Percentiles rank a stretch among this genome's conserved stretches.
These are phyloP conservation scores for Drosophila lini DNA, from an alignment of 1,140 invertebrate genomes.

Conservation along the genomic window DNA sequence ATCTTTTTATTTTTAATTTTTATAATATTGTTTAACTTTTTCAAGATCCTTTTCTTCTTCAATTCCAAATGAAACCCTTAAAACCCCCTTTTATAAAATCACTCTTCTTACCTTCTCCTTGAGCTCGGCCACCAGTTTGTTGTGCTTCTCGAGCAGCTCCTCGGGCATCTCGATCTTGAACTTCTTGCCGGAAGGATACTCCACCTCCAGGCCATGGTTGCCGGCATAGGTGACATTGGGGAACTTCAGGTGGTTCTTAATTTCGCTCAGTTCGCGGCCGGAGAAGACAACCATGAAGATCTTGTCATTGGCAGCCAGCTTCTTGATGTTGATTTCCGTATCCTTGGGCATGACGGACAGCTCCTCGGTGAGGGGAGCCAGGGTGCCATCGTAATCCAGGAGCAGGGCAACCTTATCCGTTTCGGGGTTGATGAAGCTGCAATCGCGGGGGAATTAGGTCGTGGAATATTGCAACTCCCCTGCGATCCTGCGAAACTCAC, in stretches of 20 bases:
- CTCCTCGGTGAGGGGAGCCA: conserved; percentile 94
- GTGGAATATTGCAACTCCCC: neutral
- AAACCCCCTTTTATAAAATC: neutral
- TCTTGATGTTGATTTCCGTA: conserved; percentile 92
- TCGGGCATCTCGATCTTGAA: conserved; percentile 97
- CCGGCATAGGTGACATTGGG: conserved; percentile 96
- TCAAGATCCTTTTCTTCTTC: no score
- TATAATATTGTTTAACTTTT: no score
- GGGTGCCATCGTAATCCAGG: conserved; percentile 95
- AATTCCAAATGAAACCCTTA: neutral
- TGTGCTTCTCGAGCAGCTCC: conserved; percentile 92
- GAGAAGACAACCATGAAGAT: conserved; percentile 95
- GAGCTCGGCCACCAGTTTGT: conserved; percentile 90
- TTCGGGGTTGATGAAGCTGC: conserved; percentile 78
- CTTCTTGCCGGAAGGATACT: conserved; percentile 94
- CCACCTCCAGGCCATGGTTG: conserved; percentile 94
- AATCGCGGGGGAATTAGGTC: neutral
- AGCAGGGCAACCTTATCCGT: conserved; percentile 87
- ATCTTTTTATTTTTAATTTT: no score
- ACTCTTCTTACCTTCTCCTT: conserved; percentile 89
- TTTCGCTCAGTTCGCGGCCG: conserved; percentile 93
- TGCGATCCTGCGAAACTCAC: conserved; percentile 47
- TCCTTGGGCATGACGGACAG: conserved; percentile 92
- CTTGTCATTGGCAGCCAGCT: conserved; percentile 92
- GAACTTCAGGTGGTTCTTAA: conserved; percentile 95